A percentile compares a stretch with the other conserved stretches of the same genome.
Evolutionary conservation across 2,797 vertebrate genomes (phyloP).

Genomic region (Trichosurus vulpecula): DNA sequence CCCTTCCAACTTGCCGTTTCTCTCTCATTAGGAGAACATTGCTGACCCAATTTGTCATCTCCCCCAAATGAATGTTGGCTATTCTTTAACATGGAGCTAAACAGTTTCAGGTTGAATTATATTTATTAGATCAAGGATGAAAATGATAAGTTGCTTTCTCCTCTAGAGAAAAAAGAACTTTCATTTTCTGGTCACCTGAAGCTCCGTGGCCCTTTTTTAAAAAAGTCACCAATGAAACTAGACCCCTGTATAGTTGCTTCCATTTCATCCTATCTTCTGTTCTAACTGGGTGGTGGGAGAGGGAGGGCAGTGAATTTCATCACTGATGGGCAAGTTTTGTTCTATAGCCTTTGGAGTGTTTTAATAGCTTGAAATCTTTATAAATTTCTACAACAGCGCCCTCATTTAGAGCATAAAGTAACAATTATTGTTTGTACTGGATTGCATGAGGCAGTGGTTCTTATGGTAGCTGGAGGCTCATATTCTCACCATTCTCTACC

Average conservation of each 20-base stretch:
- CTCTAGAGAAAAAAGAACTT: background rate
- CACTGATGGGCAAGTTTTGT: background rate
- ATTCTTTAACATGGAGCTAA: background rate
- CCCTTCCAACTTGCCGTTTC: conserved; percentile 4
- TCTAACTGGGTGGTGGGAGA: background rate
- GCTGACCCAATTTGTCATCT: background rate
- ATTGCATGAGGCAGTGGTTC: background rate
- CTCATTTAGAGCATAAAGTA: background rate
- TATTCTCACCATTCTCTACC: background rate
- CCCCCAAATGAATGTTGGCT: background rate
- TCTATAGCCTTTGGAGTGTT: background rate
- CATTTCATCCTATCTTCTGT: background rate
- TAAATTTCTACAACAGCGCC: conserved; percentile 19
- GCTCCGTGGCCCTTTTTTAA: background rate
- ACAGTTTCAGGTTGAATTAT: background rate
- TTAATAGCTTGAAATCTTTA: background rate
- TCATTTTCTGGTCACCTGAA: background rate
- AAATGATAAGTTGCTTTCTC: conserved; percentile 17
- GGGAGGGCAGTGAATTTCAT: background rate
- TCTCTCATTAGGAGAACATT: background rate
- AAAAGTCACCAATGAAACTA: background rate
- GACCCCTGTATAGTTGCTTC: background rate
- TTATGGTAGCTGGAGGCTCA: conserved; percentile 9
- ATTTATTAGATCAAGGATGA: conserved; percentile 12
- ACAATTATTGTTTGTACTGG: background rate